Evolutionary conservation across 1,140 invertebrate species (phyloP).

Genomic region (Drosophila ogumai): DNA sequence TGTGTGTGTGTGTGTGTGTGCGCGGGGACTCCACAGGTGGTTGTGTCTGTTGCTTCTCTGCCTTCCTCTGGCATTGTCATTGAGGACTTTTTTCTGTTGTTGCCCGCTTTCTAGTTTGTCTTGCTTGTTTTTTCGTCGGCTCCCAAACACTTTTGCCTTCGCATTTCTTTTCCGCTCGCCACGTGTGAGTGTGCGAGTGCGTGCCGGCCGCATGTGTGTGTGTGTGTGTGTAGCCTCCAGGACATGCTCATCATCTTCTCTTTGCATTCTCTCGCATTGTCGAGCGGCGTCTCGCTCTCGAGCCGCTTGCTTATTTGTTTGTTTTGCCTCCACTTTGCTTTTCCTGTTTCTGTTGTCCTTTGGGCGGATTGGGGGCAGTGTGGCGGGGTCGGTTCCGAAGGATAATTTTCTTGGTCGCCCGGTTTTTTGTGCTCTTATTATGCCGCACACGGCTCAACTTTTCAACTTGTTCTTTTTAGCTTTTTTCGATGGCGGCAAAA

Average conservation of each 20-base stretch:
- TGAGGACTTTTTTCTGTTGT: conserved; percentile 66
- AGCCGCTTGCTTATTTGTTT: conserved; percentile 77
- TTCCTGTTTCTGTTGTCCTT: conserved; percentile 51
- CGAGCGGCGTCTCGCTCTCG: conserved; percentile 40
- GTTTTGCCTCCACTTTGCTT: conserved; percentile 55
- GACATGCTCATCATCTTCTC: conserved; percentile 67
- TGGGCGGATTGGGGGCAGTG: conserved; percentile 14
- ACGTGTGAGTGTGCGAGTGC: conserved; percentile 36
- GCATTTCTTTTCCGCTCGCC: conserved; percentile 59
- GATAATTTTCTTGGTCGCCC: conserved; percentile 68
- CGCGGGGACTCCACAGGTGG: conserved; percentile 69
- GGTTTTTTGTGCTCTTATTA: conserved; percentile 69
- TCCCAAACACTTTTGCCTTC: conserved; percentile 77
- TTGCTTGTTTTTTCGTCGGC: conserved; percentile 67
- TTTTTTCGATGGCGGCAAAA: conserved; percentile 63
- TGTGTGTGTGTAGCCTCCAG: conserved; percentile 26
- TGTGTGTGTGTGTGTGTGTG: conserved; percentile 35
- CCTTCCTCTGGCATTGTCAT: conserved; percentile 61
- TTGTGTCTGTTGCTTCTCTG: conserved; percentile 66
- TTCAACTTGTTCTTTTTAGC: conserved; percentile 70
- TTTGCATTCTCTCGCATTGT: conserved; percentile 49
- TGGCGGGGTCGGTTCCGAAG: conserved; percentile 17
- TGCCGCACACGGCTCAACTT: conserved; percentile 67
- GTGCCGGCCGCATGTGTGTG: conserved; percentile 24
- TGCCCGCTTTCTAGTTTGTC: conserved; percentile 76